These are phyloP conservation scores for Seira sanloemensis DNA, from an alignment of 2,888 invertebrate species.

Conservation along the genomic window DNA sequence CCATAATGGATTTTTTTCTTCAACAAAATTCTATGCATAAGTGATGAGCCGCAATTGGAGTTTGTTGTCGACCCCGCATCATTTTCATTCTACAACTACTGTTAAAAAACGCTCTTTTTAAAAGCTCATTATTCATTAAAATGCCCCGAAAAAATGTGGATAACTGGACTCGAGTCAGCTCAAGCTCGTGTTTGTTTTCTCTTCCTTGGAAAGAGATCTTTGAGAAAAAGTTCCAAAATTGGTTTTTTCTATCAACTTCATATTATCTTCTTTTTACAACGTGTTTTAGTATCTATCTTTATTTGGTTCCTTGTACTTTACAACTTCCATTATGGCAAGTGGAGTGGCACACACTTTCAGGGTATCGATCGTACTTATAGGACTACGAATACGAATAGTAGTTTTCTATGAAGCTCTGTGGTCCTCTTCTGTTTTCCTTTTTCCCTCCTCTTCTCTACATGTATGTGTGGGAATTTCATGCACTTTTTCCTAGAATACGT, in stretches of 20 bases:
- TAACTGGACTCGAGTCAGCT: background rate
- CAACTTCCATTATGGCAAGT: background rate
- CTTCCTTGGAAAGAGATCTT: background rate
- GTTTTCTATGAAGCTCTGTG: no score
- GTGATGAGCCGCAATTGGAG: no score
- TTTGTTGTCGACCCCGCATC: no score
- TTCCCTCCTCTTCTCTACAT: no score
- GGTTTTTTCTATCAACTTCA: background rate
- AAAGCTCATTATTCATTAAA: background rate
- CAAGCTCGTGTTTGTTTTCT: no score
- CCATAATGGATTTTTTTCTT: background rate
- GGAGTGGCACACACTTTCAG: background rate
- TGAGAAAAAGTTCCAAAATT: background rate
- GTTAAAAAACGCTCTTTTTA: background rate
- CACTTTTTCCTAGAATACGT: background rate
- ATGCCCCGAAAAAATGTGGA: no score
- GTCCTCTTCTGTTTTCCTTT: background rate
- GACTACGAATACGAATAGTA: no score
- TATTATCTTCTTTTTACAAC: constrained; percentile 19
- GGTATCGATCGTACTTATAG: background rate
- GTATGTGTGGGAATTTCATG: background rate
- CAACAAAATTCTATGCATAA: background rate
- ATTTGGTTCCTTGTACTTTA: constrained; percentile 24
- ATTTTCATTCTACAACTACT: no score
- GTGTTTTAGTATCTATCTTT: constrained; percentile 16